These are phyloP conservation scores for Pontoporia blainvillei DNA, from an alignment of 2,113 vertebrate species.

Conservation along the genomic window DNA sequence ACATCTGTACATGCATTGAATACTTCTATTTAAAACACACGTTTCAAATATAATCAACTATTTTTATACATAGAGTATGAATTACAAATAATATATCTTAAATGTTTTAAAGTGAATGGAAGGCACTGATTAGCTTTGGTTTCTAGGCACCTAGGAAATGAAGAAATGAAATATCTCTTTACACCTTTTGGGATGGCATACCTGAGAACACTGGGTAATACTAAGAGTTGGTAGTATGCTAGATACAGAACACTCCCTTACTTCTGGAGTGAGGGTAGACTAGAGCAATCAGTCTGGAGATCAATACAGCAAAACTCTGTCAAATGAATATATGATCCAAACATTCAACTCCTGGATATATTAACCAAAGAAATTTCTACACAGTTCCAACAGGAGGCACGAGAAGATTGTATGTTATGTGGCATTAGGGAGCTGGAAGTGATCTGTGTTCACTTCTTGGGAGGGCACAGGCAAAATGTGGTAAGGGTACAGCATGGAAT, in stretches of 20 bases:
- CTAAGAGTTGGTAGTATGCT: not conserved
- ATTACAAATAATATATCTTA: not conserved
- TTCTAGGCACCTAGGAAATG: not conserved
- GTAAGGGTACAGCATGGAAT: not conserved
- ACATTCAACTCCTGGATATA: not conserved
- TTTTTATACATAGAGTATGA: not conserved
- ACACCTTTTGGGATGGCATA: not conserved
- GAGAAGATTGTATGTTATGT: not conserved
- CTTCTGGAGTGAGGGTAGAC: not conserved
- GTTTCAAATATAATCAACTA: not conserved
- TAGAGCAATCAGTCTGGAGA: not conserved
- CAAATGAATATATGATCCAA: not conserved
- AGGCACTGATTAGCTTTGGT: not conserved
- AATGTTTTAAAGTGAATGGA: not conserved
- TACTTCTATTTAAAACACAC: not conserved
- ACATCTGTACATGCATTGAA: not conserved
- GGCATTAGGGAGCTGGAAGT: not conserved
- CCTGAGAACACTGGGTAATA: not conserved
- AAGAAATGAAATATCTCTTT: not conserved
- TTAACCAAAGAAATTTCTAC: not conserved
- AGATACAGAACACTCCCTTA: not conserved
- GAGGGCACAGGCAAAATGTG: not conserved
- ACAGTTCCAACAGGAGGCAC: not conserved
- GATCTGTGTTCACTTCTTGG: not conserved
- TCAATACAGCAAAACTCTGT: not conserved